These are phyloP conservation scores for Falco rusticolus DNA, from an alignment of 2,797 vertebrate species.

Conservation along the genomic window DNA sequence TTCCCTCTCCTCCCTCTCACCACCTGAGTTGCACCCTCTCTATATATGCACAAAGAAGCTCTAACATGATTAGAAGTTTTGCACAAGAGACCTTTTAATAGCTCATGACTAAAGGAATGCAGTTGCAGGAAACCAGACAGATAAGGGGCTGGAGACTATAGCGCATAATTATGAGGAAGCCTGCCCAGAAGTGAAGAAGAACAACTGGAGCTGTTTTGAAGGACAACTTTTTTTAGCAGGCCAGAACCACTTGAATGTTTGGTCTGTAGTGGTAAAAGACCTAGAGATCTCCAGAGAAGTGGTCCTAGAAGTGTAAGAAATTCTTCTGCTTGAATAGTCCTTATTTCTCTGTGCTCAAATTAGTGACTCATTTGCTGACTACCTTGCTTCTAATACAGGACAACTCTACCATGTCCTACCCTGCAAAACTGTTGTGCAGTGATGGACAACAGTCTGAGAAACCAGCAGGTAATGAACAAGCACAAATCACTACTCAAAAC, in stretches of 20 bases:
- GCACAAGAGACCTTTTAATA: neutral
- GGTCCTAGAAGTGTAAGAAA: neutral
- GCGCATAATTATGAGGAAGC: neutral
- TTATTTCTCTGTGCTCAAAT: neutral
- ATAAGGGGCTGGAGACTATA: neutral
- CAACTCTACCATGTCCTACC: neutral
- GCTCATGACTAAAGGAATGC: neutral
- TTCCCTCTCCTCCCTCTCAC: neutral
- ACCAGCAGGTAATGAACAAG: neutral
- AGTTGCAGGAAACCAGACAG: neutral
- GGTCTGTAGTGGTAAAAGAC: neutral
- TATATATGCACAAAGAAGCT: neutral
- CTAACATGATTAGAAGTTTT: neutral
- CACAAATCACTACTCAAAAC: neutral
- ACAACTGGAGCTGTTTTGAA: neutral
- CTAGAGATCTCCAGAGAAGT: neutral
- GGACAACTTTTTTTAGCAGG: neutral
- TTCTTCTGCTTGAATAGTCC: neutral
- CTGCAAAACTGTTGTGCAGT: neutral
- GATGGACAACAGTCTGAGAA: neutral
- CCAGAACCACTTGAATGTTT: neutral
- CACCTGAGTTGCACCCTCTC: neutral
- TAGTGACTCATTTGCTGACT: neutral
- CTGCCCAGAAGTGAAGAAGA: neutral
- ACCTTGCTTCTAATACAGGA: neutral